phyloP scores from a whole-genome alignment of 2,113 vertebrate species.

The Ovis canadensis region DNA sequence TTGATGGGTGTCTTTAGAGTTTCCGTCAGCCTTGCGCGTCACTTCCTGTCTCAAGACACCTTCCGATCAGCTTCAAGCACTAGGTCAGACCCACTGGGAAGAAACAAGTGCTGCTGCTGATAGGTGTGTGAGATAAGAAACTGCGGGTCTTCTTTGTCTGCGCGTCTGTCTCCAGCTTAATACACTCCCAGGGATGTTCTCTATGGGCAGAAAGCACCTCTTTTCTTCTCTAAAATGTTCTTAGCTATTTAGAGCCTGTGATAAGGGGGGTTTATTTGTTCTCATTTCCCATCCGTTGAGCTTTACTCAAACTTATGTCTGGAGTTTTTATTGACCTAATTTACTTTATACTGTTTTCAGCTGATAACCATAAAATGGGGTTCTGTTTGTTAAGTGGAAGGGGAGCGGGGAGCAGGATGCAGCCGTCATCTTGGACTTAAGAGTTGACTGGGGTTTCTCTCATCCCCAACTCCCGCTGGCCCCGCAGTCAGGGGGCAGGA shows the following conservation, averaged over 20 bases:
- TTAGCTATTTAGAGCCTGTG: constrained; percentile 1
- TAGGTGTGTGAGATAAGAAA: background rate
- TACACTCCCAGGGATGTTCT: background rate
- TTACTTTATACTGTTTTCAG: background rate
- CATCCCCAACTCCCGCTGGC: background rate
- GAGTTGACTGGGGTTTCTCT: background rate
- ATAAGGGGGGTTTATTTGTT: background rate
- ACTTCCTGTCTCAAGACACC: background rate
- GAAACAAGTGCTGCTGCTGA: background rate
- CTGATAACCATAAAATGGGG: background rate
- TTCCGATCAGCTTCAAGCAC: background rate
- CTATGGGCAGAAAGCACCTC: background rate
- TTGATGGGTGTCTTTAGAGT: background rate
- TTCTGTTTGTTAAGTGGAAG: background rate
- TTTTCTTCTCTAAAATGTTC: constrained; percentile 3
- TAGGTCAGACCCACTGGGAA: background rate
- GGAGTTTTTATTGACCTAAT: background rate
- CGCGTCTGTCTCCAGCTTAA: background rate
- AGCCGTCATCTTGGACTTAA: background rate
- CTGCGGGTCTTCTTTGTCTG: background rate
- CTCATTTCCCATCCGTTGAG: background rate
- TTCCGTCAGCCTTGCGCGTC: background rate
- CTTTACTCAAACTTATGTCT: background rate
- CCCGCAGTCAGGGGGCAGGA: background rate
- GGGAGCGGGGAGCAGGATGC: background rate